Conservation (phyloP, 2,797 vertebrate genomes). For the Urosaurus nigricauda region DNA sequence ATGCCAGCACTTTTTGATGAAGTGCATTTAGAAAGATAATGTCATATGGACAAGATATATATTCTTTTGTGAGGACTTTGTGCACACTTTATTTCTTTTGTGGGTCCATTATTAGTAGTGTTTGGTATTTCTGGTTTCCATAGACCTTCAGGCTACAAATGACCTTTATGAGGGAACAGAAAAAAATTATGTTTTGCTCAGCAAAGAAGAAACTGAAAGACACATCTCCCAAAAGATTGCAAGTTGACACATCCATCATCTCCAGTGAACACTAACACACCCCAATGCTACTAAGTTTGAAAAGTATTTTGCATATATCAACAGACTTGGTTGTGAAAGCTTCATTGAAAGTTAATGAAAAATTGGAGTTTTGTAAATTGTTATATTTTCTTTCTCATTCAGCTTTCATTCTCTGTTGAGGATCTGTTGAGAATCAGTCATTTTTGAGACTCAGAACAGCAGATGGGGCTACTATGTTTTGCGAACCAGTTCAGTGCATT, state of each 20-base stretch:
- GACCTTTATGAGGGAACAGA: conserved; percentile 84
- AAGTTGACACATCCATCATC: conserved; percentile 22
- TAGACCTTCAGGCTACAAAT: conserved; percentile 85
- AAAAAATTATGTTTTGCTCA: conserved; percentile 57
- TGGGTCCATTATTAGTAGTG: conserved; percentile 61
- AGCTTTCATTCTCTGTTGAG: neutral
- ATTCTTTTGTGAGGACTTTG: conserved; percentile 49
- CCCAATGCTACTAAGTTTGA: conserved; percentile 12
- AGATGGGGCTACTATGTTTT: conserved; percentile 10
- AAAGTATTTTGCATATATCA: conserved; percentile 15
- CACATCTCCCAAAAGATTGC: neutral
- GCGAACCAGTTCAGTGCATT: conserved; percentile 4
- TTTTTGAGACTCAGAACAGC: neutral
- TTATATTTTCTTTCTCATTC: conserved; percentile 23
- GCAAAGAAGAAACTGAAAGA: conserved; percentile 75
- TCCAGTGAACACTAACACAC: conserved; percentile 25
- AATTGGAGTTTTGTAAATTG: conserved; percentile 32
- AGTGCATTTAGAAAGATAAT: neutral
- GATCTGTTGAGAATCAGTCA: neutral
- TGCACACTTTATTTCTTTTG: conserved; percentile 50
- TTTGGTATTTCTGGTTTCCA: conserved; percentile 84
- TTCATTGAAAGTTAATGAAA: conserved; percentile 23
- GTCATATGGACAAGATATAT: conserved; percentile 30
- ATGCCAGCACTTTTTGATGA: conserved; percentile 17
- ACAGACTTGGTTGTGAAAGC: neutral